Conservation (phyloP, 2,888 invertebrate species). For the Dendrolimus pini region DNA sequence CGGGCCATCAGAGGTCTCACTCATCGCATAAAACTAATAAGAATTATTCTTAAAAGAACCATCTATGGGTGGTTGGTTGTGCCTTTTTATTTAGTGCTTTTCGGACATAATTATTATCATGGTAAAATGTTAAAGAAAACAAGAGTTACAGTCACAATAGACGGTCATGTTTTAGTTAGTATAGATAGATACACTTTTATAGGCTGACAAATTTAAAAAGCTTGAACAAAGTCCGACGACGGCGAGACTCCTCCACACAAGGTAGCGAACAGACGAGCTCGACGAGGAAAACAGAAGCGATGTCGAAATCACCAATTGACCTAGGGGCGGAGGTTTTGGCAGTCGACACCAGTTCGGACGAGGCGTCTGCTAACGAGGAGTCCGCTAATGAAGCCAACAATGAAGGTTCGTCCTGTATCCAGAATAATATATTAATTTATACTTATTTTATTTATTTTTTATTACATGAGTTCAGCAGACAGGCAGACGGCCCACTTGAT, state of each 20-base stretch:
- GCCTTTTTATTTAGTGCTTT: too few species aligned
- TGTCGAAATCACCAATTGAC: slow-evolving; percentile 26
- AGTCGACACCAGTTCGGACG: slow-evolving; percentile 49
- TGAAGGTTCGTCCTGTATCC: slow-evolving; percentile 26
- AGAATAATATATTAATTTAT: background rate
- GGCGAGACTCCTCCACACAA: slow-evolving; percentile 28
- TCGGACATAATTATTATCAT: too few species aligned
- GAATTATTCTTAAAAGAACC: too few species aligned
- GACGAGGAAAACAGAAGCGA: slow-evolving; percentile 13
- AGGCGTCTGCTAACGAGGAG: slow-evolving; percentile 33
- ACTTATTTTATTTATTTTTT: too few species aligned
- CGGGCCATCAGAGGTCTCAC: too few species aligned
- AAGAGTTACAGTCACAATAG: too few species aligned
- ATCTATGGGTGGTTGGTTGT: too few species aligned
- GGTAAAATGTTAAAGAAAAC: too few species aligned
- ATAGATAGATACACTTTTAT: slow-evolving; percentile 9
- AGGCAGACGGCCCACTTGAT: too few species aligned
- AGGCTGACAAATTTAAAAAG: slow-evolving; percentile 53
- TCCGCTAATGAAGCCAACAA: slow-evolving; percentile 25
- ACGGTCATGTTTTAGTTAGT: too few species aligned
- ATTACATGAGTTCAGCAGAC: too few species aligned
- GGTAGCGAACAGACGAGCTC: slow-evolving; percentile 20
- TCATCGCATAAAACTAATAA: too few species aligned
- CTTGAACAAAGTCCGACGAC: slow-evolving; percentile 40
- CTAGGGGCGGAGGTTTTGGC: slow-evolving; percentile 42